Conservation (phyloP, 2,797 vertebrate genomes). For the Myotis findleyi region DNA sequence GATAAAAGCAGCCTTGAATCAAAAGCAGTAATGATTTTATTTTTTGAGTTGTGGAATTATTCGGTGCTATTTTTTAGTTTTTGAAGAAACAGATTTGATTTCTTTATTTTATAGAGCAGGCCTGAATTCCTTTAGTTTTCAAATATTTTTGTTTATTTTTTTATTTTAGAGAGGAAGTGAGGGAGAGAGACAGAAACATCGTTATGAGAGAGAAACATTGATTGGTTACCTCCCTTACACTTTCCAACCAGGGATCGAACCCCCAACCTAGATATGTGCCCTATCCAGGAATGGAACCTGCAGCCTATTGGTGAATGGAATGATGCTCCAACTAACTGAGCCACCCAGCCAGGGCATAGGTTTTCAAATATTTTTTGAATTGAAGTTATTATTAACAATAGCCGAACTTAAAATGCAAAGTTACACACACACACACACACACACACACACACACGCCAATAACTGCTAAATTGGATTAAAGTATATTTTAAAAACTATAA, state of each 20-base stretch:
- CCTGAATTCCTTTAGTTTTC: constrained; percentile 29
- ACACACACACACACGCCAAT: background rate
- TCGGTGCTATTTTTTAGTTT: constrained; percentile 15
- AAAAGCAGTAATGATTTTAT: constrained; percentile 10
- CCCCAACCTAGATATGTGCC: too few species aligned
- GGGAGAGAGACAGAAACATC: too few species aligned
- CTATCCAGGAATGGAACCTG: too few species aligned
- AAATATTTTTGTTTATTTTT: background rate
- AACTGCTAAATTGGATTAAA: constrained; percentile 33
- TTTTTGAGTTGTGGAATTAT: constrained; percentile 11
- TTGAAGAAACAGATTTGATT: background rate
- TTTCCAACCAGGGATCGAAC: too few species aligned
- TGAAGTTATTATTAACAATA: background rate
- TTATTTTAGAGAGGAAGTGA: too few species aligned
- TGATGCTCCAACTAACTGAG: too few species aligned
- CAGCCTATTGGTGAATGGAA: too few species aligned
- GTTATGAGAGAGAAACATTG: too few species aligned
- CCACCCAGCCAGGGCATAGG: too few species aligned
- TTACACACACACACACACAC: too few species aligned
- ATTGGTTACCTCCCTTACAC: too few species aligned
- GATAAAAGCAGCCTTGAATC: background rate
- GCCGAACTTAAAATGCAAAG: background rate
- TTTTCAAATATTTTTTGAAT: constrained; percentile 30
- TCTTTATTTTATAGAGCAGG: background rate
- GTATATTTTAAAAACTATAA: background rate